Conservation (phyloP, 1,140 invertebrate genomes). For the Anagrus nilaparvatae region DNA sequence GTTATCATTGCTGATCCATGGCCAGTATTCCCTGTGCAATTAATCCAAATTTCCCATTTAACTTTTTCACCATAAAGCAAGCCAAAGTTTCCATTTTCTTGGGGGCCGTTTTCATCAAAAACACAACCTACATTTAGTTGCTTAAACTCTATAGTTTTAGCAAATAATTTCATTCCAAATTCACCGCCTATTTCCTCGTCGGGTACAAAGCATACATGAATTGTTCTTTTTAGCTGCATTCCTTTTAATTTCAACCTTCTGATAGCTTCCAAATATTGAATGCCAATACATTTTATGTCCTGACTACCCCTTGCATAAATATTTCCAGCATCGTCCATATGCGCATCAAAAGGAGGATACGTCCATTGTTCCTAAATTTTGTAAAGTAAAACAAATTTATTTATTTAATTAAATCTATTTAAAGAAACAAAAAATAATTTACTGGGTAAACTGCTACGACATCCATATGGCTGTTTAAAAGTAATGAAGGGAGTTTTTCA, state of each 20-base stretch:
- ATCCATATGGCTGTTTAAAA: too few relatives aligned
- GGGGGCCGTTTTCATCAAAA: conserved; percentile 57
- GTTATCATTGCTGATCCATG: conserved; percentile 53
- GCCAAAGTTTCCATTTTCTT: conserved; percentile 41
- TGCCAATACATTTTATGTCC: too few relatives aligned
- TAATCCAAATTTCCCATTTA: conserved; percentile 42
- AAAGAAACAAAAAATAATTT: too few relatives aligned
- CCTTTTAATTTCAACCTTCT: conserved; percentile 50
- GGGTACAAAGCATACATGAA: conserved; percentile 59
- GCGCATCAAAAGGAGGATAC: conserved; percentile 59
- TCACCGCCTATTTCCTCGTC: conserved; percentile 31
- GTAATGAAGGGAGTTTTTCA: too few relatives aligned
- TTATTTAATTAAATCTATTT: too few relatives aligned
- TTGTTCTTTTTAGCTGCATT: conserved; percentile 49
- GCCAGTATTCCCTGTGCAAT: not conserved
- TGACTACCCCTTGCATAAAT: too few relatives aligned
- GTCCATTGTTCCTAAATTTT: not conserved
- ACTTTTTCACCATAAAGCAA: conserved; percentile 53
- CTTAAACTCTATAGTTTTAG: conserved; percentile 46
- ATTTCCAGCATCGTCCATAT: conserved; percentile 56
- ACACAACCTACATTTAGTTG: conserved; percentile 56
- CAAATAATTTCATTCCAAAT: conserved; percentile 53
- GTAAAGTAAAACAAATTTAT: too few relatives aligned
- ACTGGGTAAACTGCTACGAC: too few relatives aligned
- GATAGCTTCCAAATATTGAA: conserved; percentile 69